These are phyloP conservation scores for Phalloptychus januarius DNA, from an alignment of 2,797 vertebrate genomes.

Conservation along the genomic window DNA sequence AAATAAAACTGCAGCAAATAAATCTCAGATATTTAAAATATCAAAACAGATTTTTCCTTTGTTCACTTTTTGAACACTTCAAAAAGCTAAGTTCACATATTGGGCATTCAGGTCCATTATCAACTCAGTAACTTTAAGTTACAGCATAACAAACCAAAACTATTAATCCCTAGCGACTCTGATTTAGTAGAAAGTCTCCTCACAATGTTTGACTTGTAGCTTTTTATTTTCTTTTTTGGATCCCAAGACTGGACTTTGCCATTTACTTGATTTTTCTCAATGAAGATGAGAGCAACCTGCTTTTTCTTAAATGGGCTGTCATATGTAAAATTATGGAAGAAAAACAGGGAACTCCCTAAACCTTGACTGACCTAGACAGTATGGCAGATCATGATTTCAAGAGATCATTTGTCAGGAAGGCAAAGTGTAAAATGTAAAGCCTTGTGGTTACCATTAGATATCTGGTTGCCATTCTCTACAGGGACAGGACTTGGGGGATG, in stretches of 20 bases:
- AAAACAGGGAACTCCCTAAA: neutral
- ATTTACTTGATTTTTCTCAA: neutral
- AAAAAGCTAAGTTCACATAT: too few relatives aligned
- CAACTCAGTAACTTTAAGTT: too few relatives aligned
- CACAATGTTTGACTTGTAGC: neutral
- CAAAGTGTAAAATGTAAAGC: neutral
- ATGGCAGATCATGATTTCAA: neutral
- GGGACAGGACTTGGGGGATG: slow-evolving; percentile 79
- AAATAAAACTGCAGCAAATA: too few relatives aligned
- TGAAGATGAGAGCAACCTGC: neutral
- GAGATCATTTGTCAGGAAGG: slow-evolving; percentile 9
- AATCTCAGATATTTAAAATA: too few relatives aligned
- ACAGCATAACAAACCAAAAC: too few relatives aligned
- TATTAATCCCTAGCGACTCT: too few relatives aligned
- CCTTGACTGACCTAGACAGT: slow-evolving; percentile 1
- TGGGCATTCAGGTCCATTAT: too few relatives aligned
- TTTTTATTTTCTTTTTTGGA: neutral
- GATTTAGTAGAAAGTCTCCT: too few relatives aligned
- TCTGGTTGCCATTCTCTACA: slow-evolving; percentile 92
- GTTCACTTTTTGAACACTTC: too few relatives aligned
- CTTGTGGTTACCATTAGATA: slow-evolving; percentile 87
- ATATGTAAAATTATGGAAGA: neutral
- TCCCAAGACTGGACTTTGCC: neutral
- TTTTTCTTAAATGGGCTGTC: neutral
- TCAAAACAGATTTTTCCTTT: too few relatives aligned